A percentile compares a stretch with the other conserved stretches of the same genome.
phyloP scores from a whole-genome alignment of 2,797 vertebrate genomes.

The Cephalopachus bancanus region DNA sequence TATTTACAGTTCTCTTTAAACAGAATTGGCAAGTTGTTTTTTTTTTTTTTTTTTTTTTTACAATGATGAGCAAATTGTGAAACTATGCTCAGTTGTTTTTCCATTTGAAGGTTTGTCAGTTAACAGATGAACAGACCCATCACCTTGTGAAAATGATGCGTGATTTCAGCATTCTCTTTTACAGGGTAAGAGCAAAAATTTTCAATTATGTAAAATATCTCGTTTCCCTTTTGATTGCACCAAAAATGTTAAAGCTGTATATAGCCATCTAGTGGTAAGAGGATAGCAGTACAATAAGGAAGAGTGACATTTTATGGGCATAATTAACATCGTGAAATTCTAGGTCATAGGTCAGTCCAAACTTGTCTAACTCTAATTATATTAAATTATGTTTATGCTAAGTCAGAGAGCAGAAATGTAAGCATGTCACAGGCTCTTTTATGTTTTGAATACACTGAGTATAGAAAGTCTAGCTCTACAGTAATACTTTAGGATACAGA shows the following conservation, averaged over 20 bases:
- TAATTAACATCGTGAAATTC: background rate
- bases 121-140: slow-evolving; percentile 91
- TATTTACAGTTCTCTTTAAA: background rate
- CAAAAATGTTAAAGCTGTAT: background rate
- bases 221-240: background rate
- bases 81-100: slow-evolving; percentile 42
- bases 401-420: background rate
- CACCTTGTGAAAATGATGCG: slow-evolving; percentile 95
- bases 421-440: background rate
- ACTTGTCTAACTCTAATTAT: background rate
- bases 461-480: background rate
- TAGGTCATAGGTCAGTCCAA: background rate
- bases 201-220: background rate
- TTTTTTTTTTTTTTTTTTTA: background rate
- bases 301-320: too few species aligned
- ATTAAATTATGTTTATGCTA: background rate
- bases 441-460: background rate
- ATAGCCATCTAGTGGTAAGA: slow-evolving; percentile 66
- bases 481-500: background rate
- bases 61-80: background rate
- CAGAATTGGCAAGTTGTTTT: background rate
- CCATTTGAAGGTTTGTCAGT: slow-evolving; percentile 91
- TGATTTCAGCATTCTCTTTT: slow-evolving; percentile 96
- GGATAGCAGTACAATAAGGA: background rate
- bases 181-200: slow-evolving; percentile 91